phyloP scores from a whole-genome alignment of 1,140 invertebrate species.

The Sogatella furcifera region DNA sequence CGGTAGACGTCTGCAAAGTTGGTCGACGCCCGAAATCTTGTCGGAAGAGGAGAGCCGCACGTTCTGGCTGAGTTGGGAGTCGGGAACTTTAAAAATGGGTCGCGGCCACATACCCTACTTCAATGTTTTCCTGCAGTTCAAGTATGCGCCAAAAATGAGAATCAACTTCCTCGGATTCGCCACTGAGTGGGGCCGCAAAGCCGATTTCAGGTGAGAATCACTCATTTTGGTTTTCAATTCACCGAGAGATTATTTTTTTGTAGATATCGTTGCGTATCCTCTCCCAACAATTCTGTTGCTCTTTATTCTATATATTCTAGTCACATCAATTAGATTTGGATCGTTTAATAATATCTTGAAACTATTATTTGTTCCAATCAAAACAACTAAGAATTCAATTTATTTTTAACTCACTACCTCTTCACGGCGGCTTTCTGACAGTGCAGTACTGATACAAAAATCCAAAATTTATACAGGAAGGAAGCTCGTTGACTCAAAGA shows the following conservation, averaged over 20 bases:
- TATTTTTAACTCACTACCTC: no score
- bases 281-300: no score
- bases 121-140: conserved; percentile 40
- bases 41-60: conserved; percentile 38
- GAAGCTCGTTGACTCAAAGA: no score
- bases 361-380: no score
- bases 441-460: no score
- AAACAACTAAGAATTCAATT: no score
- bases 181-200: conserved; percentile 44
- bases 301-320: no score
- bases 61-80: conserved; percentile 51
- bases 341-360: no score
- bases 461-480: no score
- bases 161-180: conserved; percentile 47
- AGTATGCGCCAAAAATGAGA: conserved; percentile 41
- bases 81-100: conserved; percentile 40
- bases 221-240: background rate
- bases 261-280: no score
- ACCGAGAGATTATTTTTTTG: background rate
- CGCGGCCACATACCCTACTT: conserved; percentile 38
- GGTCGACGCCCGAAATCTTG: conserved; percentile 39
- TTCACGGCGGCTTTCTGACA: no score
- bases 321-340: no score
- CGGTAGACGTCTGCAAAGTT: conserved; percentile 42
- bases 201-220: conserved; percentile 45